A percentile compares a stretch with the other conserved stretches of the same genome.
phyloP scores from a whole-genome alignment of 2,113 vertebrate genomes.

The Sylvietta virens region DNA sequence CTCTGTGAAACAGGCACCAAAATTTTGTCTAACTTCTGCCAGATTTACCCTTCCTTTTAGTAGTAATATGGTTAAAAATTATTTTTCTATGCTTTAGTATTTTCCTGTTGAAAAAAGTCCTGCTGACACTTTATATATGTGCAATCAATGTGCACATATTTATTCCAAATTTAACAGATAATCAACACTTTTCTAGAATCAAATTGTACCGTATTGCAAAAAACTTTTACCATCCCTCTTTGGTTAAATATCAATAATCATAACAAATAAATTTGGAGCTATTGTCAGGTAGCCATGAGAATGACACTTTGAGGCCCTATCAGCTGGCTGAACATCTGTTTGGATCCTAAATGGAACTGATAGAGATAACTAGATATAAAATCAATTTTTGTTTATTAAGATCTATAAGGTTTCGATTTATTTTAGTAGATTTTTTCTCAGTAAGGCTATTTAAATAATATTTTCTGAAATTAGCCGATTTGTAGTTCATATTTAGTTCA shows the following conservation, averaged over 20 bases:
- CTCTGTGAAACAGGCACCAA: neutral
- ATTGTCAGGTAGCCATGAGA: neutral
- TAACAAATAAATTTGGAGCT: neutral
- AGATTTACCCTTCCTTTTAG: neutral
- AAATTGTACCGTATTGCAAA: neutral
- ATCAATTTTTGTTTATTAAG: neutral
- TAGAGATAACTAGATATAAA: neutral
- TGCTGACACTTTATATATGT: neutral
- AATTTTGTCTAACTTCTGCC: neutral
- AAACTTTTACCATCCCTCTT: neutral
- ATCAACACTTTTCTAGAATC: neutral
- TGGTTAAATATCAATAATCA: neutral
- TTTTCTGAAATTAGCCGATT: neutral
- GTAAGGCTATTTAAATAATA: neutral
- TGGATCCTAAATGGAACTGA: neutral
- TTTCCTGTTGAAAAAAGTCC: neutral
- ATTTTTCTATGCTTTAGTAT: neutral
- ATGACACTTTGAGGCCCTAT: neutral
- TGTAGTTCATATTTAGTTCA: neutral
- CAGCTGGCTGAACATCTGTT: neutral
- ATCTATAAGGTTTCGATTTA: neutral
- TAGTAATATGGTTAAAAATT: neutral
- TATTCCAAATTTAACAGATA: neutral
- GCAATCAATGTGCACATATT: neutral
- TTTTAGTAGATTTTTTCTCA: neutral